Percentiles rank a stretch among this genome's conserved stretches.
These are phyloP conservation scores for Eptesicus fuscus DNA, from an alignment of 2,113 vertebrate species.

Conservation along the genomic window DNA sequence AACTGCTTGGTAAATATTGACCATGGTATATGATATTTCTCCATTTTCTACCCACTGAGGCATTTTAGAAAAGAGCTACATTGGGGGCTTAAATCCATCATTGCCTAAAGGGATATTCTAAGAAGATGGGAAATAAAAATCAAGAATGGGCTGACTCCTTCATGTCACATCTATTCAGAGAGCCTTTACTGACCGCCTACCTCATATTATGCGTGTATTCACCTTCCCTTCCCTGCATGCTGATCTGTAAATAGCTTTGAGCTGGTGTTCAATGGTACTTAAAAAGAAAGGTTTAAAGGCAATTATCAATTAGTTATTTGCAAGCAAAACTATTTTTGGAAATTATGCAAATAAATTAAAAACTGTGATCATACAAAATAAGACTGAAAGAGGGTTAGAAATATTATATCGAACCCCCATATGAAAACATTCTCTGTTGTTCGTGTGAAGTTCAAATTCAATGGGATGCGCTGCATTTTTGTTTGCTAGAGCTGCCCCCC, in stretches of 20 bases:
- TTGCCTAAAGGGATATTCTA: background rate
- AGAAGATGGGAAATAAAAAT: background rate
- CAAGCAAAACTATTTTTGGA: background rate
- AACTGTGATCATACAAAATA: background rate
- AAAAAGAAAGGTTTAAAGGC: background rate
- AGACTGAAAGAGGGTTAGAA: background rate
- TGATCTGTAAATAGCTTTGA: background rate
- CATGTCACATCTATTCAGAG: background rate
- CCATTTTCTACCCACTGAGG: background rate
- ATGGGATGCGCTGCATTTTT: background rate
- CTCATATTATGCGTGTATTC: background rate
- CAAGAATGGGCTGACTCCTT: background rate
- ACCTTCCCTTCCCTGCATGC: background rate
- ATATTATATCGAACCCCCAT: background rate
- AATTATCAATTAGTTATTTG: background rate
- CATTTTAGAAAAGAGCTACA: background rate
- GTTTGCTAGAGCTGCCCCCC: background rate
- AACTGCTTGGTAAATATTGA: background rate
- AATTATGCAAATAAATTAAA: slow-evolving; percentile 28
- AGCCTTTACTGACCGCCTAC: background rate
- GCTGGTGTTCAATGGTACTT: background rate
- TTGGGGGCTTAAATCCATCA: background rate
- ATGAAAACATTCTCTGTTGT: background rate
- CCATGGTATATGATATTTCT: background rate
- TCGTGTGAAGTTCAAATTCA: slow-evolving; percentile 2